phyloP scores from a whole-genome alignment of 92 coral and sea anemone genomes.

The Phenganax subtilis region DNA sequence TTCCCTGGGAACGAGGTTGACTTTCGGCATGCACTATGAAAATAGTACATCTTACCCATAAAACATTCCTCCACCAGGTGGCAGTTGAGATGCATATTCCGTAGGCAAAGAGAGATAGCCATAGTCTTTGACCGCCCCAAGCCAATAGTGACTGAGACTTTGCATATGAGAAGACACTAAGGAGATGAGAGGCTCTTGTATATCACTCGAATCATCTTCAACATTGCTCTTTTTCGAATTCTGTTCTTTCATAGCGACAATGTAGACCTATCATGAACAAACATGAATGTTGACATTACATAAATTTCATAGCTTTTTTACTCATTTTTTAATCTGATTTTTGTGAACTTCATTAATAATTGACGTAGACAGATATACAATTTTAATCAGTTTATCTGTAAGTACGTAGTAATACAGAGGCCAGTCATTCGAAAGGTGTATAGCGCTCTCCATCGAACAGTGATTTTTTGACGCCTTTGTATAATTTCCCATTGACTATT shows the following conservation, averaged over 20 bases:
- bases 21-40: neutral
- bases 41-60: constrained; percentile 57
- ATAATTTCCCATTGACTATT: too few species aligned
- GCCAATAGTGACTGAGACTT: constrained; percentile 89
- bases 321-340: neutral
- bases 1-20: too few species aligned
- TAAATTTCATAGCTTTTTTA: neutral
- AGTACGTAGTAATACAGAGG: too few species aligned
- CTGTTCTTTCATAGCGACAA: constrained; percentile 92
- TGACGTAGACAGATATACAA: neutral
- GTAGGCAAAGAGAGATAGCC: constrained; percentile 83
- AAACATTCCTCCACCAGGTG: constrained; percentile 92
- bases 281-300: neutral
- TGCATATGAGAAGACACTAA: constrained; percentile 90
- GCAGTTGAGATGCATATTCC: constrained; percentile 86
- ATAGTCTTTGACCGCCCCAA: constrained; percentile 97
- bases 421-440: too few species aligned
- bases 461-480: too few species aligned
- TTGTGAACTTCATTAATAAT: neutral
- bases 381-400: too few species aligned
- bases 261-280: constrained; percentile 66
- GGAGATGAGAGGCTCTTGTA: constrained; percentile 80
- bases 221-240: constrained; percentile 39
- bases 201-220: constrained; percentile 67
- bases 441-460: too few species aligned